Conservation (phyloP, 2,113 vertebrate species). For the Ciconia maguari region DNA sequence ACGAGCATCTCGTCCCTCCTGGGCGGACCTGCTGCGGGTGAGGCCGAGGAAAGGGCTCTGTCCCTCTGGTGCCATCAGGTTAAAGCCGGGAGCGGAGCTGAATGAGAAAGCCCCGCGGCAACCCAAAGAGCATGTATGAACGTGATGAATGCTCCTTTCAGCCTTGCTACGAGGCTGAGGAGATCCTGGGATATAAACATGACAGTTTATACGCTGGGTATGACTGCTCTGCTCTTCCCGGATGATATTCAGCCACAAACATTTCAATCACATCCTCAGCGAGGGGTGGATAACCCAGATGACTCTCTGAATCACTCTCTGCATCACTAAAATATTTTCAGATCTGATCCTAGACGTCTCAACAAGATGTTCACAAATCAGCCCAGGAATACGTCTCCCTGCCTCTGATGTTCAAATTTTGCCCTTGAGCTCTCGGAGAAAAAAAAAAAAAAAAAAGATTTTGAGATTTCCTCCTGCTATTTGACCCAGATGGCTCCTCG, state of each 20-base stretch:
- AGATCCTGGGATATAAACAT: background rate
- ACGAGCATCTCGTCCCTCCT: accelerated
- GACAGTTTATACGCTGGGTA: background rate
- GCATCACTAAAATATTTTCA: conserved; percentile 1
- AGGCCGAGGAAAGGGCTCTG: background rate
- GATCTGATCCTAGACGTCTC: background rate
- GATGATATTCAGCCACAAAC: background rate
- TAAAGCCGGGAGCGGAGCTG: background rate
- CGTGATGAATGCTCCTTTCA: background rate
- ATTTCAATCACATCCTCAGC: background rate
- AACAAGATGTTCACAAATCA: conserved; percentile 22
- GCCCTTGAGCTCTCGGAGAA: background rate
- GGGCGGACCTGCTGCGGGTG: background rate
- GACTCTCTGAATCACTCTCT: conserved; percentile 37
- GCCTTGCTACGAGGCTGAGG: background rate
- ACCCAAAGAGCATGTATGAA: accelerated
- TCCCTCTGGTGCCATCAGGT: background rate
- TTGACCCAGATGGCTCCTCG: conserved; percentile 24
- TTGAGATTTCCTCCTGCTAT: background rate
- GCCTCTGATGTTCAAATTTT: background rate
- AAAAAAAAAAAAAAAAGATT: background rate
- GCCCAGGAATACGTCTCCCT: background rate
- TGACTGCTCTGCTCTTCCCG: background rate
- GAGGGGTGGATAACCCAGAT: background rate
- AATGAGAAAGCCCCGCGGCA: background rate